Evolutionary conservation across 1,140 invertebrate genomes (phyloP), one percentile per base, ranked within the genome.

Genomic region (Zeugodacus cucurbitae): DNA sequence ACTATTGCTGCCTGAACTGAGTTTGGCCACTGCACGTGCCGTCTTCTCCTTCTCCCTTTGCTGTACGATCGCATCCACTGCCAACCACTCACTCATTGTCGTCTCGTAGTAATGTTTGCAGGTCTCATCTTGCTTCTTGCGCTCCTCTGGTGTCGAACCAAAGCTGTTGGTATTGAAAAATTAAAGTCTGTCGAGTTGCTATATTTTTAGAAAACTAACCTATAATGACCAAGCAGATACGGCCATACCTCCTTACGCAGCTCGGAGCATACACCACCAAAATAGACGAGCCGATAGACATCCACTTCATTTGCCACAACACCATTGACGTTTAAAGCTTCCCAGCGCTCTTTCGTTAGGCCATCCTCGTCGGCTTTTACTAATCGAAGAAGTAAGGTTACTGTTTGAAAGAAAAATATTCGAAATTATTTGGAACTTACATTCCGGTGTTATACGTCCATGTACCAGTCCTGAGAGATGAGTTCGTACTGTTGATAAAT

Each of bases 81-180:
- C 97, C 86, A 98, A 93, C 98, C 98, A 99, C 92, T 98, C 98
- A 1, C 97, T 98, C 97, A 98, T 98, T 3, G 96, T 97, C 10
- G 97, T 96, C 94, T 98, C 98, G 91, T 98, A 98, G 89, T 96
- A 95, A 86, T 96, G 95, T 89, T 95, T 95, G 88, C 96, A 96
- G 74, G 94, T 94, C 89, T 95, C 93, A 90, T 98, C 96, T 88
- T 96, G 95, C 88, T 96, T 95, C 34, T 94, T 92, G 1, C 97
- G 94, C 89, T 98, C 96, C 89, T 96, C 95, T 8, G 93, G 89
- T 14, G 96, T 96, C 90, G 96, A 97, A 41, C 96, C 96, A 93
- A 98, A 98, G 88, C 94, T 95, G 58, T 22, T 29, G 86, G 32
- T 10, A 20, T 64, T 64, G 7, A 37, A 1, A 58, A 44, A 62